Evolutionary conservation across 2,113 vertebrate genomes (phyloP).

Genomic region (Plestiodon gilberti): DNA sequence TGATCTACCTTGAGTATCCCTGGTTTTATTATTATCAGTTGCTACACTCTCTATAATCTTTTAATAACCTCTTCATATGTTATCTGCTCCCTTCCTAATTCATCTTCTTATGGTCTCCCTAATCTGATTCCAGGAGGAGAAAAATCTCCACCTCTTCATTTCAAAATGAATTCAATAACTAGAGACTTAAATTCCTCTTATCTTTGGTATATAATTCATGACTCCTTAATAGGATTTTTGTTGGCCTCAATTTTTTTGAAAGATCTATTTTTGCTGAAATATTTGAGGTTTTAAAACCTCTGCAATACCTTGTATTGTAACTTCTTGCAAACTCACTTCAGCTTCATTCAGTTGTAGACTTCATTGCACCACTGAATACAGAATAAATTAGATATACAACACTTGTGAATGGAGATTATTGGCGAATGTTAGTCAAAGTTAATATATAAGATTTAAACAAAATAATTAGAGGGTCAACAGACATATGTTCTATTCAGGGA

Average conservation of each 20-base stretch:
- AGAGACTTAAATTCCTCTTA: conserved; percentile 30
- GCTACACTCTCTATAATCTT: conserved; percentile 48
- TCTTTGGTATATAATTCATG: conserved; percentile 28
- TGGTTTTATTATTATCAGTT: conserved; percentile 45
- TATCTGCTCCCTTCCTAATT: conserved; percentile 56
- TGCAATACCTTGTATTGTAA: background rate
- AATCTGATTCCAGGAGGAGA: conserved; percentile 49
- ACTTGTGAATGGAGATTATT: background rate
- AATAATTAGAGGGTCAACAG: background rate
- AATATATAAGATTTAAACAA: background rate
- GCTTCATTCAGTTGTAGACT: background rate
- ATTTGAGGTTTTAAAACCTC: background rate
- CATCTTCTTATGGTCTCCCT: conserved; percentile 33
- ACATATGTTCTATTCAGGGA: background rate
- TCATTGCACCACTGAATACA: background rate
- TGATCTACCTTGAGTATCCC: conserved; percentile 36
- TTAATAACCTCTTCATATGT: conserved; percentile 55
- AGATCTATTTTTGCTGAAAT: conserved; percentile 17
- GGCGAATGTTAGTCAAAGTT: background rate
- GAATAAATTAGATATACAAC: background rate
- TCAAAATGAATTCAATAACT: conserved; percentile 32
- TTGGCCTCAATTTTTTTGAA: background rate
- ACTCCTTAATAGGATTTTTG: conserved; percentile 20
- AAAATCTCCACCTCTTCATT: conserved; percentile 40
- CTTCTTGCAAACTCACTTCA: background rate